Evolutionary conservation across 2,888 invertebrate genomes (phyloP), one percentile per base, ranked within the genome.

Genomic region (Ditula angustiorana): DNA sequence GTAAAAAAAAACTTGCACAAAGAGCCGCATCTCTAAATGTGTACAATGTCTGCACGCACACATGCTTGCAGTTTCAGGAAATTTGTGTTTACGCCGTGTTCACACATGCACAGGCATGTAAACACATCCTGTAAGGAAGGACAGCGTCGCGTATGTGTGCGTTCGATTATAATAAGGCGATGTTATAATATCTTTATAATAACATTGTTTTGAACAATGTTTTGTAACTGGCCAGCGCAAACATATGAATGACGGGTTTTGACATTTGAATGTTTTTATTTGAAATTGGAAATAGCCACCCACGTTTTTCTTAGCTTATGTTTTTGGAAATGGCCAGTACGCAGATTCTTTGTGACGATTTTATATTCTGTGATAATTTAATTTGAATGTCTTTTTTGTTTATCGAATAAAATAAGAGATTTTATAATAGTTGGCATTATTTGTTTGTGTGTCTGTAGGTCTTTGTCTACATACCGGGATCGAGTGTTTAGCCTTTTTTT

Each of bases 181-280:
- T 66, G 57, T 66, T 49, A 63, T 66, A 66, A 66, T 55, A 62
- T 62, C 57, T 59, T 62, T 65, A 61, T 63, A 70, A 61, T 63
- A 61, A 64, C 67, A 60, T 69, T 67, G 64, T 60, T 47, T 65
- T 68, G 71, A 72, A 77, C 73, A 71, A 68, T 74, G 75, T 80
- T 79, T 80, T 81, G 75, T 82, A 80, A 82, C 73, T 72, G 73
- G 75, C 50, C 58, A 53, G 44, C 44, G 59, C 46, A 16, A 44
- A 44, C 26, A 30, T 33, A 50, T 56, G 30, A 50, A 66, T 41
- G 55, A 61, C 55, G 58, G 63, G 33, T 53, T 35, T 64, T 41
- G n/a, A n/a, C 19, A 41, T 46, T 61, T 52, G 44, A 44, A 33
- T 60, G 19, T 3, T 19, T 37, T 33, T 52, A n/a, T 23, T 53